Evolutionary conservation across 2,888 invertebrate genomes (phyloP), one percentile per base, ranked within the genome.

Genomic region (Odontomyia ornata): DNA sequence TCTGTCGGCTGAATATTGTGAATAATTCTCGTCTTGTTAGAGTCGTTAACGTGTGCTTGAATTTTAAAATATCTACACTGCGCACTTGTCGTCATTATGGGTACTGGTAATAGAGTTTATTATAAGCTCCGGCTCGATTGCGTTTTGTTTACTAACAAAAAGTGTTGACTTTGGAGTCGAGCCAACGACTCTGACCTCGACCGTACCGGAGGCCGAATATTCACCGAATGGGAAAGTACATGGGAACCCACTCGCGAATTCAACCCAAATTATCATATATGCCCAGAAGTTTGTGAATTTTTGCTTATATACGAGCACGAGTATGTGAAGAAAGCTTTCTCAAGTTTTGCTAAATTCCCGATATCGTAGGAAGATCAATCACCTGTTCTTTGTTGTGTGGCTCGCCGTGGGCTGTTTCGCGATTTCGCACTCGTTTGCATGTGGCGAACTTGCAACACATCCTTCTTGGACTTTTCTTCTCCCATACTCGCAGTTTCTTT

Each of bases 71-170:
- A 3, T 7, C 47, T 23, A 25, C 46, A 46, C 46, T 69, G 69
- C 69, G 69, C 69, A 69, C 11, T 69, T 46, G 25, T 1, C 23
- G 43, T 13, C 23, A 15, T 23, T 25, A 23, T 36, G n/a, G 43
- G 2, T 23, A 52, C 52, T 36, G 36, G 36, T 9, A 36, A 36
- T 3, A 52, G 4, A 9, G 15, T 52, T 36, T 36, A 36, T 36
- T 52, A 52, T 52, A 13, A 64, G 30, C 11, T 30, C 4, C 64
- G 21, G 23, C 67, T 21, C 46, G 43, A 43, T 36, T 1, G 25
- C 36, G 47, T 25, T 69, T 69, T 69, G 69, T 69, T 69, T 69
- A 69, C 69, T 7, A 69, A 69, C 69, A 69, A 69, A 69, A 36
- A 43, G 9, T 9, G 18, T 3, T 65, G 65, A 47, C 30, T 64